phyloP scores from a whole-genome alignment of 2,113 vertebrate genomes.

The Edolisoma coerulescens region DNA sequence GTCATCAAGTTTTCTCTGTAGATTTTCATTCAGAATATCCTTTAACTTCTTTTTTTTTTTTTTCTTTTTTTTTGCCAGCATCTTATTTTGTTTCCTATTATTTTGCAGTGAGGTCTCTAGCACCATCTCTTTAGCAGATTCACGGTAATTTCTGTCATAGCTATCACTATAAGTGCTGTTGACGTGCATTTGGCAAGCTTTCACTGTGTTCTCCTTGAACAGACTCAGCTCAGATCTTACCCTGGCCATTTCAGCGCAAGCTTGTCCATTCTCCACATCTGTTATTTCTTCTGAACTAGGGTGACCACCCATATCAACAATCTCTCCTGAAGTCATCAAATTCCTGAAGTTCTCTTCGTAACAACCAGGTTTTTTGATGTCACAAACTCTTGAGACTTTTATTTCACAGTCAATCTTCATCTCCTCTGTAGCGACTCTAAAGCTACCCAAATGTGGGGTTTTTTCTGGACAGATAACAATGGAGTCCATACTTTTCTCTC shows the following conservation, averaged over 20 bases:
- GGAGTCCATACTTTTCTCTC: slow-evolving; percentile 11
- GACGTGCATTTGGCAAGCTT: slow-evolving; percentile 69
- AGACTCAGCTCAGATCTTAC: slow-evolving; percentile 59
- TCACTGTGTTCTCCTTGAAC: slow-evolving; percentile 70
- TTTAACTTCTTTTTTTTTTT: slow-evolving; percentile 88
- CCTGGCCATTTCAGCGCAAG: slow-evolving; percentile 50
- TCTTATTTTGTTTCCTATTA: slow-evolving; percentile 68
- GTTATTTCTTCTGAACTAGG: slow-evolving; percentile 64
- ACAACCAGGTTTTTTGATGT: slow-evolving; percentile 61
- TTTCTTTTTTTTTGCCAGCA: slow-evolving; percentile 84
- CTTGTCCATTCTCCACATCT: slow-evolving; percentile 70
- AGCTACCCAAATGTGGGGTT: not conserved
- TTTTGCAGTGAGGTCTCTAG: slow-evolving; percentile 53
- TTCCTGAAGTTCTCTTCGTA: slow-evolving; percentile 72
- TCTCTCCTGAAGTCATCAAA: slow-evolving; percentile 67
- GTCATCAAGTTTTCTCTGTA: slow-evolving; percentile 74
- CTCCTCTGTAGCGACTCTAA: slow-evolving; percentile 47
- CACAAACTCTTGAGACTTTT: slow-evolving; percentile 63
- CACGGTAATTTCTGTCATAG: slow-evolving; percentile 58
- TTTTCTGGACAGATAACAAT: slow-evolving; percentile 18
- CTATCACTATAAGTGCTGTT: slow-evolving; percentile 70
- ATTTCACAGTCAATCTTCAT: slow-evolving; percentile 63
- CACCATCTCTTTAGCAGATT: slow-evolving; percentile 56
- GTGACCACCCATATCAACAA: slow-evolving; percentile 53
- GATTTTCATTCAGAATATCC: slow-evolving; percentile 75